Percentiles rank a stretch among this genome's conserved stretches.
phyloP scores from a whole-genome alignment of 2,113 vertebrate species.

The Tenrec ecaudatus region DNA sequence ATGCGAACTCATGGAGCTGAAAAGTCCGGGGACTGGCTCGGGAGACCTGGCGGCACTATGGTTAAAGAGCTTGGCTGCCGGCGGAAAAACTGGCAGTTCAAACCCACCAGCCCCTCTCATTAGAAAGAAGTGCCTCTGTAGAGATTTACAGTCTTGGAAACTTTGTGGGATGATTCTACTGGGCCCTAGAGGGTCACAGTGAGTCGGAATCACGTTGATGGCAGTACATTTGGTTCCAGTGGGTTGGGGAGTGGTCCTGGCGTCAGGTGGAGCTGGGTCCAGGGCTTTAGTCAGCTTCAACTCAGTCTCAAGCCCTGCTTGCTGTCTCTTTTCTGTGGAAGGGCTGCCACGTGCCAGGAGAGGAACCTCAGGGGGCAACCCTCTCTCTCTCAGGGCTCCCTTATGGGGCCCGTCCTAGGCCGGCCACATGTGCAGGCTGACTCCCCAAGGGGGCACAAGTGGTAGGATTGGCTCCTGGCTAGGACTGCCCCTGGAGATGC shows the following conservation, averaged over 20 bases:
- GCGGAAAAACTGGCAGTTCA: too few relatives aligned
- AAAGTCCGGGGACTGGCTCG: accelerated
- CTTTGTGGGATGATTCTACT: too few relatives aligned
- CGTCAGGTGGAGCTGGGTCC: not conserved
- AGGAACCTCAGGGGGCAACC: not conserved
- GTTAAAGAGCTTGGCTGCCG: too few relatives aligned
- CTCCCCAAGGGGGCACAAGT: not conserved
- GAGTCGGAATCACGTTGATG: too few relatives aligned
- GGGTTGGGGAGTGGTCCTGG: accelerated
- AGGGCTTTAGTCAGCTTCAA: not conserved
- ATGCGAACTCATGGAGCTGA: not conserved
- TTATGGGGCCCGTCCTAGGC: not conserved
- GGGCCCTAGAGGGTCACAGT: too few relatives aligned
- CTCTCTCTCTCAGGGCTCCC: not conserved
- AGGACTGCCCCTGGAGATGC: accelerated
- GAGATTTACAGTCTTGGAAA: too few relatives aligned
- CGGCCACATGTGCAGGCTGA: not conserved
- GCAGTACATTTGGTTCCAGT: too few relatives aligned
- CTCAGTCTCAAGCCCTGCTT: not conserved
- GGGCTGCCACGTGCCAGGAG: not conserved
- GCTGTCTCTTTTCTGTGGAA: accelerated
- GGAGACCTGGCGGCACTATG: too few relatives aligned
- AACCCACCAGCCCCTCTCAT: too few relatives aligned
- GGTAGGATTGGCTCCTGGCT: not conserved
- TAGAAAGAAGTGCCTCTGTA: too few relatives aligned